Evolutionary conservation across 2,797 vertebrate species (phyloP), one percentile per base, ranked within the genome.

Genomic region (Gymnopithys bicolor): DNA sequence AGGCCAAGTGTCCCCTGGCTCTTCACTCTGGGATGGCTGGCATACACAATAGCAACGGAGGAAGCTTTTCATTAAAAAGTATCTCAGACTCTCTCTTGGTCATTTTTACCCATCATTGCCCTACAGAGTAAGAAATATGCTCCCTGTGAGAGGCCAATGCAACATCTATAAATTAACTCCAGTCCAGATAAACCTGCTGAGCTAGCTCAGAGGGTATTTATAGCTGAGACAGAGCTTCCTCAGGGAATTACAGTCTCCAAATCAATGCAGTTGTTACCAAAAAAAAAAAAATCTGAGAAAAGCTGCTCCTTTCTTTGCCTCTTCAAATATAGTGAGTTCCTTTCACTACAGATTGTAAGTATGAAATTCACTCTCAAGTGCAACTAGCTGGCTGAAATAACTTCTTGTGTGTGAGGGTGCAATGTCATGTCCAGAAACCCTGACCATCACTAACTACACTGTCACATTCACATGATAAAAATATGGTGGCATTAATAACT

Each of bases 301-400:
- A 90, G 24, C 18, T 71, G 6, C 13, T 89, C 88, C 59, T 92
- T 92, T 96, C 81, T 87, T 68, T 51, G 59, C 78, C 41, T 91
- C 48, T 43, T 80, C 41, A 56, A 78, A 30, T 21, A 81, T 58
- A 92, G 66, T 11, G 21, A 73, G 67, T 19, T 84, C 30, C 63
- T 90, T 90, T 89, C 86, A 76, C 59, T 86, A 59, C 35, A 66
- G 59, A 71, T 6, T 62, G 28, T 45, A 85, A 89, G 30, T 30
- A 82, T 59, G 51, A 84, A 81, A 81, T 58, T 69, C 58, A 46
- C 39, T 62, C 58, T 90, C 35, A 66, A 79, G 82, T 33, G 51
- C 66, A 90, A 78, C 32, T 1, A 5, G 35, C 25, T 48, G 39
- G 66, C 70, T 93, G 74, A 93, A 96, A 87, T 69, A 89, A 59